phyloP scores from a whole-genome alignment of 2,113 vertebrate genomes.

The Picathartes gymnocephalus region DNA sequence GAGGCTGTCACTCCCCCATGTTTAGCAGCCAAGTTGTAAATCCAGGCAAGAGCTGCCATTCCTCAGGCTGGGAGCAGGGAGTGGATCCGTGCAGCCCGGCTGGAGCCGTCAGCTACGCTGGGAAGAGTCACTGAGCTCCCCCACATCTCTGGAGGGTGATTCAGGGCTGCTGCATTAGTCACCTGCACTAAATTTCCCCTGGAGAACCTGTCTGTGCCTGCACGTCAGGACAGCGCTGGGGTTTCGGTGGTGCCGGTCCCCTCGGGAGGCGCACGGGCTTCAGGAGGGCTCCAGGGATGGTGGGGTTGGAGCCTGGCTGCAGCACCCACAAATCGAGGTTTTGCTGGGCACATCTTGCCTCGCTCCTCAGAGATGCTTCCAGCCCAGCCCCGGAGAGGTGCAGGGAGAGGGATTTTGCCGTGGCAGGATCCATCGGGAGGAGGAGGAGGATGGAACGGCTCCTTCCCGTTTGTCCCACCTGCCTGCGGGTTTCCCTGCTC shows the following conservation, averaged over 20 bases:
- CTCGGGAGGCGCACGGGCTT: fast-evolving
- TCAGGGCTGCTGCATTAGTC: slow-evolving; percentile 45
- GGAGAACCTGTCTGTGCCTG: neutral
- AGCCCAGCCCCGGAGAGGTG: neutral
- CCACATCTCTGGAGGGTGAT: neutral
- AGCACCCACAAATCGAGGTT: fast-evolving
- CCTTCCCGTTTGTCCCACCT: neutral
- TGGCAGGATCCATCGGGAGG: neutral
- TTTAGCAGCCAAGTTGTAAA: neutral
- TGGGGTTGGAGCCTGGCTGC: neutral
- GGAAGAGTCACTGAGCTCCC: neutral
- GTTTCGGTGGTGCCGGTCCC: neutral
- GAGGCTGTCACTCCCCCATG: neutral
- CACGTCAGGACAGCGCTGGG: fast-evolving
- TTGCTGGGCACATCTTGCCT: neutral
- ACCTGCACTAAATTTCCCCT: slow-evolving; percentile 7
- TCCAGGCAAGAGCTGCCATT: neutral
- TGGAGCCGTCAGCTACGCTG: neutral
- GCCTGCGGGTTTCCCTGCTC: neutral
- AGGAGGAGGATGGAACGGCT: neutral
- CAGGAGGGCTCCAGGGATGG: neutral
- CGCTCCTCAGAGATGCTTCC: neutral
- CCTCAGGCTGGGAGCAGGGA: neutral
- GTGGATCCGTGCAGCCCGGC: neutral
- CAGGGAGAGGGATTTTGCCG: neutral